Evolutionary conservation across 2,888 invertebrate species (phyloP).

Genomic region (Drosophila stalkeri): DNA sequence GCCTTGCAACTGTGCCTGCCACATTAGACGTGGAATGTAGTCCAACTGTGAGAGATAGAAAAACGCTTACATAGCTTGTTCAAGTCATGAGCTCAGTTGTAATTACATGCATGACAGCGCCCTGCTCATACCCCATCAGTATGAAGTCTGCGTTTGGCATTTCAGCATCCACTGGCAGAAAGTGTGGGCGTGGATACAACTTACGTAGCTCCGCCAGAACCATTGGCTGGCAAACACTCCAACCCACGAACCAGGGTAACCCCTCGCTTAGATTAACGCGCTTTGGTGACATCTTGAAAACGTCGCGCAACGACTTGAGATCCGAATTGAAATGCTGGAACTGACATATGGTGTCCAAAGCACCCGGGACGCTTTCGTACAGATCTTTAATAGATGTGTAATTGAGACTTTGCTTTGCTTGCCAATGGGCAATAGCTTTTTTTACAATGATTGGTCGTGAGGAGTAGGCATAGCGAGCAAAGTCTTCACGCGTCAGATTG

Average conservation of each 20-base stretch:
- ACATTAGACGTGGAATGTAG: constrained; percentile 95
- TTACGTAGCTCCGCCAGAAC: constrained; percentile 90
- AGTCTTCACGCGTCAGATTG: constrained; percentile 89
- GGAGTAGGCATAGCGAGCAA: constrained; percentile 91
- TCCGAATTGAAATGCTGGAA: constrained; percentile 94
- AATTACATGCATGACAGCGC: constrained; percentile 95
- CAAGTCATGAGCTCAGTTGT: neutral
- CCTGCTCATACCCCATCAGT: constrained; percentile 95
- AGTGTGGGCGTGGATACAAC: constrained; percentile 92
- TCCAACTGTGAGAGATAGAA: constrained; percentile 88
- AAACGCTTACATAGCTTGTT: neutral
- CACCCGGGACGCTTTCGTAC: constrained; percentile 89
- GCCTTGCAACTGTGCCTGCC: constrained; percentile 96
- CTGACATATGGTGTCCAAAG: constrained; percentile 93
- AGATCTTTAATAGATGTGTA: constrained; percentile 89
- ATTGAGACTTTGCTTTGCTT: constrained; percentile 89
- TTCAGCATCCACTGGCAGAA: constrained; percentile 95
- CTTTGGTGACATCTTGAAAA: constrained; percentile 90
- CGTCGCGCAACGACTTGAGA: constrained; percentile 90
- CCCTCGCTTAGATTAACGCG: constrained; percentile 87
- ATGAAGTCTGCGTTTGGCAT: constrained; percentile 95
- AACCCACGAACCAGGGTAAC: constrained; percentile 95
- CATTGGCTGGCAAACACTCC: constrained; percentile 96
- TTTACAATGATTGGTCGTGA: constrained; percentile 93
- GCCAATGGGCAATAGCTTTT: constrained; percentile 91